Evolutionary conservation across 2,797 vertebrate species (phyloP).

Genomic region (Leptatherina wallacei): DNA sequence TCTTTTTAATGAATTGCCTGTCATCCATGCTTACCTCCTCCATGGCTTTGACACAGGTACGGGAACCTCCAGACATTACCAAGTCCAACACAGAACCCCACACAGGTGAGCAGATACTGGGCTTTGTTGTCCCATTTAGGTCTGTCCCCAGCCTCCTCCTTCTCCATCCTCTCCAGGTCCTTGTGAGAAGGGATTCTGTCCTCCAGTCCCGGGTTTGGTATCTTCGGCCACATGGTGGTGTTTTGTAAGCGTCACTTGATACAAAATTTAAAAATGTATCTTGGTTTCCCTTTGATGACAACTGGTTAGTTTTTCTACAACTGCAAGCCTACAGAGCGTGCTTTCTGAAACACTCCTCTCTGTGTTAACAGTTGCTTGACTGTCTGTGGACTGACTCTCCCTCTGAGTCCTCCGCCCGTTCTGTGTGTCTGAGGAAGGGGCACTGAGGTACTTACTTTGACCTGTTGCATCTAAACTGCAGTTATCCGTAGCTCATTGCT

Average conservation of each 20-base stretch:
- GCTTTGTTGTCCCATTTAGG: constrained; percentile 97
- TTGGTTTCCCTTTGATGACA: not conserved
- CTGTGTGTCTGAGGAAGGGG: constrained; percentile 18
- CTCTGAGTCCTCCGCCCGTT: constrained; percentile 12
- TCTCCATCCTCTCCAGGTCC: constrained; percentile 87
- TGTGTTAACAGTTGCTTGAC: constrained; percentile 3
- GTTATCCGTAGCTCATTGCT: constrained; percentile 61
- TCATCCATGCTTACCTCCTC: constrained; percentile 86
- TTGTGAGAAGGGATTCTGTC: constrained; percentile 85
- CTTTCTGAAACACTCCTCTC: constrained; percentile 7
- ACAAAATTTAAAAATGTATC: constrained; percentile 4
- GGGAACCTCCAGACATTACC: constrained; percentile 97
- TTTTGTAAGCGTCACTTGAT: constrained; percentile 5
- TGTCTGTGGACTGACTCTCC: constrained; percentile 20
- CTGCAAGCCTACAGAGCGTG: not conserved
- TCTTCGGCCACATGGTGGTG: constrained; percentile 82
- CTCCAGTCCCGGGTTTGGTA: constrained; percentile 92
- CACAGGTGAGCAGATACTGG: constrained; percentile 94
- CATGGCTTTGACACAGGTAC: constrained; percentile 92
- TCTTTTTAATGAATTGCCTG: not conserved
- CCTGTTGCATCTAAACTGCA: constrained; percentile 39
- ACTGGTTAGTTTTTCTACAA: constrained; percentile 3
- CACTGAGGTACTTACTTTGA: constrained; percentile 36
- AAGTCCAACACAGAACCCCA: constrained; percentile 95
- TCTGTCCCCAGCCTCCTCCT: constrained; percentile 84